Evolutionary conservation across 2,113 vertebrate species (phyloP).

Genomic region (Vidua chalybeata): DNA sequence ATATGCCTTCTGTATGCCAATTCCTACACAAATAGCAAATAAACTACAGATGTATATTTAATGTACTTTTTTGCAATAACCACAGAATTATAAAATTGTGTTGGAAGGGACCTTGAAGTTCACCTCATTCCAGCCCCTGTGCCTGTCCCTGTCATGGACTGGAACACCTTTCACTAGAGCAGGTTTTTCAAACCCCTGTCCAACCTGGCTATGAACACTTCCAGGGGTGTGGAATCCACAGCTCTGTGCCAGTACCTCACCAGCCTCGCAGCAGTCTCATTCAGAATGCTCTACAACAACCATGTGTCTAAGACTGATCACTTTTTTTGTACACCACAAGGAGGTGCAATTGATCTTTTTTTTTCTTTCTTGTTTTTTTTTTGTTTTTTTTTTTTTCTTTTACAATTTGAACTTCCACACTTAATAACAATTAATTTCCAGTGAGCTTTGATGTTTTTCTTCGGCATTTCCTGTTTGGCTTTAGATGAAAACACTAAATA

Average conservation of each 20-base stretch:
- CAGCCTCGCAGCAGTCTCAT: background rate
- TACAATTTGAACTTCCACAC: background rate
- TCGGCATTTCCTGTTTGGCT: background rate
- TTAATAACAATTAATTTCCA: background rate
- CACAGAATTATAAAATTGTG: background rate
- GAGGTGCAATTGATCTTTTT: constrained; percentile 35
- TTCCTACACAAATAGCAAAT: background rate
- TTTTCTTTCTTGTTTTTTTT: background rate
- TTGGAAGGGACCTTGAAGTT: background rate
- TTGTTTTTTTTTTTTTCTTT: too few relatives aligned
- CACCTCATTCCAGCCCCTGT: background rate
- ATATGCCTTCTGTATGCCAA: background rate
- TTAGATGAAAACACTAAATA: background rate
- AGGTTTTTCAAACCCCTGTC: background rate
- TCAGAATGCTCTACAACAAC: background rate
- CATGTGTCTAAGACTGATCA: background rate
- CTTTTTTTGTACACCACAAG: constrained; percentile 42
- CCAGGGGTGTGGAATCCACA: background rate
- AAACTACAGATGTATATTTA: background rate
- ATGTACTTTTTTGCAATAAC: background rate
- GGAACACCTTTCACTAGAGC: background rate
- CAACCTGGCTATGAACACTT: background rate
- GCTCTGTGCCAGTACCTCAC: background rate
- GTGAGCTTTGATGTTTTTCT: background rate
- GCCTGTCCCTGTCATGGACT: background rate